Conservation (phyloP, 64 coral and sea anemone genomes). For the Porites australiensis region DNA sequence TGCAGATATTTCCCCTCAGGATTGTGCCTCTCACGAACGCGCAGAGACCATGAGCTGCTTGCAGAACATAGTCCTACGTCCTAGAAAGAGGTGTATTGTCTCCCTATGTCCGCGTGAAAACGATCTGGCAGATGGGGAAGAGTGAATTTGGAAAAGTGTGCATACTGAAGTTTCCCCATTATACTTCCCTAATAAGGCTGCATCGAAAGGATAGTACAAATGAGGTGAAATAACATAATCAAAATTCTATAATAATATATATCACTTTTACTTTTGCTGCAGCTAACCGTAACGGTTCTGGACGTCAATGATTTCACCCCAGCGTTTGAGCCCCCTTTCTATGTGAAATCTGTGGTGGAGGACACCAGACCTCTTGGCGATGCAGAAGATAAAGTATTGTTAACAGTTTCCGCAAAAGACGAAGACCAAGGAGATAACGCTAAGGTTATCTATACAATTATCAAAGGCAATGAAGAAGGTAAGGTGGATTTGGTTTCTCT, state of each 20-base stretch:
- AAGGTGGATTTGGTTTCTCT: neutral
- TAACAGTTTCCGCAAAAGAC: constrained; percentile 82
- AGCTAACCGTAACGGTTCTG: constrained; percentile 72
- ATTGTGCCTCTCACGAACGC: too few species aligned
- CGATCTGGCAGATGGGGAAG: too few species aligned
- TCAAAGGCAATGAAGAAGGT: constrained; percentile 92
- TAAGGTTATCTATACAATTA: constrained; percentile 72
- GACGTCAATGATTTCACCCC: constrained; percentile 89
- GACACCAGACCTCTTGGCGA: constrained; percentile 31
- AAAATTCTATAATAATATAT: neutral
- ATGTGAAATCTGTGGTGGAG: constrained; percentile 60
- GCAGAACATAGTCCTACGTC: too few species aligned
- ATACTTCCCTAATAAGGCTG: too few species aligned
- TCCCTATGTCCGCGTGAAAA: too few species aligned
- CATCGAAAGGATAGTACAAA: too few species aligned
- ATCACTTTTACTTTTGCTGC: neutral
- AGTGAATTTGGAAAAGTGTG: too few species aligned
- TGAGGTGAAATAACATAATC: too few species aligned
- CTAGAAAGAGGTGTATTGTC: too few species aligned
- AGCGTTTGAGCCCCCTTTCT: constrained; percentile 45
- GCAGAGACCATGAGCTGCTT: too few species aligned
- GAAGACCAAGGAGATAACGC: constrained; percentile 74
- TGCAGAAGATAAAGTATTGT: constrained; percentile 18
- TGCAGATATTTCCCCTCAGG: too few species aligned
- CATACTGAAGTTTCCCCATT: too few species aligned